These are phyloP conservation scores for Propithecus coquereli DNA, from an alignment of 2,113 vertebrate species.

Conservation along the genomic window DNA sequence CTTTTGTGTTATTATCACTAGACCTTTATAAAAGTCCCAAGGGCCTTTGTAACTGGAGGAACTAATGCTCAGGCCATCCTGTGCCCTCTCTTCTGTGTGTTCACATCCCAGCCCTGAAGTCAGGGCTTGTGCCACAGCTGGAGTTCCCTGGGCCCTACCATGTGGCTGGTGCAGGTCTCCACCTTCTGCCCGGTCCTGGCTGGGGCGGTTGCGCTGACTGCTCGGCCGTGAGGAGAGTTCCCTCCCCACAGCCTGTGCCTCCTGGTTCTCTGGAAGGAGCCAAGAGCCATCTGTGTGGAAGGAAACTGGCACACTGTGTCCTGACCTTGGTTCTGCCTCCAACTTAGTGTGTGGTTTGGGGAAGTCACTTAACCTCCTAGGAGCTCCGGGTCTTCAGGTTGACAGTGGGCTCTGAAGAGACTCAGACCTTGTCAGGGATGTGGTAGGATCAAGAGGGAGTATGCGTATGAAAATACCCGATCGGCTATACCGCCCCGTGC, in stretches of 20 bases:
- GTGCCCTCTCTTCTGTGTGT: background rate
- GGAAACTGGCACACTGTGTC: background rate
- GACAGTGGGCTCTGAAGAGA: background rate
- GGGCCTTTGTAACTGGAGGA: background rate
- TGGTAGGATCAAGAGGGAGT: background rate
- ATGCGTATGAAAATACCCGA: background rate
- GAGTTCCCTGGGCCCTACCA: accelerated
- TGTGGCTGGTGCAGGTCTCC: background rate
- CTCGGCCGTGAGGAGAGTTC: accelerated
- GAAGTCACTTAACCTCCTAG: background rate
- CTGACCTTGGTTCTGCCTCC: background rate
- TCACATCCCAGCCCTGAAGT: background rate
- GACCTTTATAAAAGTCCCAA: background rate
- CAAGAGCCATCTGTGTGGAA: background rate
- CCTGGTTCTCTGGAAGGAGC: background rate
- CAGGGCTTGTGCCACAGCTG: background rate
- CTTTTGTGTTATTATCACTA: background rate
- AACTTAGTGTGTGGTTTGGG: background rate
- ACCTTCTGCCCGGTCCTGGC: background rate
- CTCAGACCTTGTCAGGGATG: background rate
- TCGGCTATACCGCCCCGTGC: background rate
- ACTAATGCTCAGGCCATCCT: background rate
- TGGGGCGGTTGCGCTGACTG: accelerated
- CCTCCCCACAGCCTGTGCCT: background rate
- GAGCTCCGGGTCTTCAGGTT: background rate